Conservation (phyloP, 2,888 invertebrate genomes). For the Pinctada fucata region DNA sequence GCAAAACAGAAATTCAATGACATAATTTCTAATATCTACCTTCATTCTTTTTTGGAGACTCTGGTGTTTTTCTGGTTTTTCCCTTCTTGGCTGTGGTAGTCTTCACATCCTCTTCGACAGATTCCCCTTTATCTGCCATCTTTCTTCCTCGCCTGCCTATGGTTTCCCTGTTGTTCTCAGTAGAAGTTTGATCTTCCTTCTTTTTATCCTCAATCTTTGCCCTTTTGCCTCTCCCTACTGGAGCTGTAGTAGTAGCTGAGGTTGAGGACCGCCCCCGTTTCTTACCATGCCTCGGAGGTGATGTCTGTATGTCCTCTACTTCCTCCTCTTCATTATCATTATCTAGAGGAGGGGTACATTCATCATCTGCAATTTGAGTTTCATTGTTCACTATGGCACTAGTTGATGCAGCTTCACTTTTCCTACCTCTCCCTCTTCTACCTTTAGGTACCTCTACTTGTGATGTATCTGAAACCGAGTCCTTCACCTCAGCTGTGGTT, state of each 20-base stretch:
- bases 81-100: constrained; percentile 1
- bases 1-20: too few species aligned
- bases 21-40: too few species aligned
- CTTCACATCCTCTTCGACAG: not conserved
- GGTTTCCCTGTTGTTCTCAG: not conserved
- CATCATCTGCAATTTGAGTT: too few species aligned
- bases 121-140: too few species aligned
- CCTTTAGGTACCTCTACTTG: not conserved
- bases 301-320: not conserved
- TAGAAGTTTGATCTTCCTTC: not conserved
- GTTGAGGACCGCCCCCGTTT: not conserved
- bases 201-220: not conserved
- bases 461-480: too few species aligned
- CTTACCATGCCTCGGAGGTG: not conserved
- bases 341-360: not conserved
- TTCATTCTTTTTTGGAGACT: too few species aligned
- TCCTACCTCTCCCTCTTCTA: not conserved
- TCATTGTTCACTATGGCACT: too few species aligned
- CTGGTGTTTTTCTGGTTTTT: not conserved
- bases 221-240: too few species aligned
- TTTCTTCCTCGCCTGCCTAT: not conserved
- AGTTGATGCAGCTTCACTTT: not conserved
- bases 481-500: too few species aligned
- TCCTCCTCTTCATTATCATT: not conserved
- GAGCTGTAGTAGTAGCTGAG: too few species aligned